Percentiles rank a stretch among this genome's conserved stretches.
These are phyloP conservation scores for Corapipo altera DNA, from an alignment of 2,113 vertebrate species.

Conservation along the genomic window DNA sequence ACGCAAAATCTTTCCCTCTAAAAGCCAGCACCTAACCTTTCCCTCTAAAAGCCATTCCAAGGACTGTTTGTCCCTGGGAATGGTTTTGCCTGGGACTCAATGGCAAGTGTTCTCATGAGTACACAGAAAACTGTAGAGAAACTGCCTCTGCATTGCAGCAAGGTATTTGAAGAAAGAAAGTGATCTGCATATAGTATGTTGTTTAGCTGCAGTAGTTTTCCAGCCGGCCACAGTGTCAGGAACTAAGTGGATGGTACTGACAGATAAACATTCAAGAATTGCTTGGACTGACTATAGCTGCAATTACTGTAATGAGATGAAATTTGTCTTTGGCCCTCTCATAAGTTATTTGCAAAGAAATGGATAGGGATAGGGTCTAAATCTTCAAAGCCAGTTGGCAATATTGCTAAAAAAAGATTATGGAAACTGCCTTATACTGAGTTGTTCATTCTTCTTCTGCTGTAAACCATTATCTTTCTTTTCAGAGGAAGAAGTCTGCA, in stretches of 20 bases:
- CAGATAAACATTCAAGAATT: slow-evolving; percentile 13
- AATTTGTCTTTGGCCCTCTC: slow-evolving; percentile 9
- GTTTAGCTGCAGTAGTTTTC: slow-evolving; percentile 57
- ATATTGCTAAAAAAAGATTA: not conserved
- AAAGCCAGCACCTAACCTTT: not conserved
- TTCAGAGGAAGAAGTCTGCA: slow-evolving; percentile 22
- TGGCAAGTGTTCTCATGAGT: not conserved
- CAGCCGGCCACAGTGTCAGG: not conserved
- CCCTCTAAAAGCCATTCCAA: not conserved
- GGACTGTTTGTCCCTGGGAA: not conserved
- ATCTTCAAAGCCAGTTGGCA: slow-evolving; percentile 25
- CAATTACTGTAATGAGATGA: slow-evolving; percentile 34
- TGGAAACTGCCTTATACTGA: not conserved
- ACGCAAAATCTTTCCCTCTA: not conserved
- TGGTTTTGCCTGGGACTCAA: not conserved
- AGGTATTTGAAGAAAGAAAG: slow-evolving; percentile 30
- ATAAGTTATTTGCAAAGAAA: slow-evolving; percentile 13
- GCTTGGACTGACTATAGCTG: not conserved
- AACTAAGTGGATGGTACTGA: slow-evolving; percentile 14
- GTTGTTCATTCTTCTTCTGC: not conserved
- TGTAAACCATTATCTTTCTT: slow-evolving; percentile 25
- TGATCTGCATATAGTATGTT: slow-evolving; percentile 37
- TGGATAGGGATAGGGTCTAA: not conserved
- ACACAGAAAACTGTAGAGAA: not conserved
- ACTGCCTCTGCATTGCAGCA: slow-evolving; percentile 60